Evolutionary conservation across 2,113 vertebrate genomes (phyloP).

Genomic region (Gnathonemus longibarbis): DNA sequence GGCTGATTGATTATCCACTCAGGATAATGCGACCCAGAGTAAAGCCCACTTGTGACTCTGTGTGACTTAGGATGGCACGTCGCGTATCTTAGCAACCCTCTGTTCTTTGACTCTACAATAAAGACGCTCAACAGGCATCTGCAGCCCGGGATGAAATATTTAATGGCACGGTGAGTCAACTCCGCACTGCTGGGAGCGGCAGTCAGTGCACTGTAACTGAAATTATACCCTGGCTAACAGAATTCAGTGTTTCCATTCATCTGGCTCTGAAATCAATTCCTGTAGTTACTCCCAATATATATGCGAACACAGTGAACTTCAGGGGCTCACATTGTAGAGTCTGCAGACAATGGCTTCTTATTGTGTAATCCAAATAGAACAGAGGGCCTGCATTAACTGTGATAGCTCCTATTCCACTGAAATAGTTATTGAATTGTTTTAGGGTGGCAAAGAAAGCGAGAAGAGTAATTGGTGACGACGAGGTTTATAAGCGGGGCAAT

Average conservation of each 20-base stretch:
- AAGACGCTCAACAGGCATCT: not conserved
- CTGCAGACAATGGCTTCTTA: not conserved
- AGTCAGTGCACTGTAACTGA: not conserved
- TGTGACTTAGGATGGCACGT: not conserved
- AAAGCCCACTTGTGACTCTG: not conserved
- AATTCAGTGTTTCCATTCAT: not conserved
- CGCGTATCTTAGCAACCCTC: constrained; percentile 1
- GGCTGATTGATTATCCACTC: not conserved
- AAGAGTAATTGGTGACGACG: not conserved
- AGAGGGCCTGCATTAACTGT: not conserved
- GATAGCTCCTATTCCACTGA: not conserved
- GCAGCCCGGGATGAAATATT: not conserved
- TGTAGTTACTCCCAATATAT: not conserved
- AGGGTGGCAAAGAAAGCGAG: not conserved
- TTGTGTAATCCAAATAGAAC: not conserved
- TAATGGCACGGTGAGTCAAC: not conserved
- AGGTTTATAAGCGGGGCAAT: not conserved
- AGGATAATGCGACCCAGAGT: not conserved
- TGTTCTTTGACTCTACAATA: not conserved
- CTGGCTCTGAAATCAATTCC: not conserved
- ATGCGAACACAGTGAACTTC: not conserved
- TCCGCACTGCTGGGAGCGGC: not conserved
- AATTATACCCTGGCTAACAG: not conserved
- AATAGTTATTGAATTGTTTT: not conserved
- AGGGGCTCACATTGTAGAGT: not conserved